Conservation (phyloP, 2,113 vertebrate species). For the Chloropsis hardwickii region DNA sequence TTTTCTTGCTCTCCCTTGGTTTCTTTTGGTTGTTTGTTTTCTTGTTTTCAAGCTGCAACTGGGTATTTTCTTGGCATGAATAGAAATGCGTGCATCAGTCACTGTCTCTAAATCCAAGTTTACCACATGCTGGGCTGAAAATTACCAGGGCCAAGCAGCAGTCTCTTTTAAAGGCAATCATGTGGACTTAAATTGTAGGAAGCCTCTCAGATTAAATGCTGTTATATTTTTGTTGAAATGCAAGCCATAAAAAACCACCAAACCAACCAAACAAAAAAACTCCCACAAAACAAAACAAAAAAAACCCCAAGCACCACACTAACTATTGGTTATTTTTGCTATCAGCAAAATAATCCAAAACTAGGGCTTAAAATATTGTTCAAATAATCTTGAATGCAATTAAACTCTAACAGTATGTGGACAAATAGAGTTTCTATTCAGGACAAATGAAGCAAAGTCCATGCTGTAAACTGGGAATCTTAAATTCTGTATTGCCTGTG, state of each 20-base stretch:
- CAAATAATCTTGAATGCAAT: neutral
- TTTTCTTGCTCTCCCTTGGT: neutral
- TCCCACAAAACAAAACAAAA: too few species aligned
- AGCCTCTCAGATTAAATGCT: neutral
- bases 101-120: neutral
- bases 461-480: neutral
- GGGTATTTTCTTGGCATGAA: neutral
- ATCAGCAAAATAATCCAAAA: neutral
- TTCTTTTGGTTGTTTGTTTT: neutral
- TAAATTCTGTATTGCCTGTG: neutral
- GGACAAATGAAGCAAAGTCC: neutral
- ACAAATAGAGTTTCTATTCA: neutral
- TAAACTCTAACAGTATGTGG: neutral
- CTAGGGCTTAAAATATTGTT: neutral
- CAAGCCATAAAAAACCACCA: neutral
- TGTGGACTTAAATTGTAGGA: neutral
- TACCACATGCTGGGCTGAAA: neutral
- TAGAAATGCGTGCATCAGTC: neutral
- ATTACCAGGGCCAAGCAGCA: neutral
- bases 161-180: neutral
- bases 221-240: neutral
- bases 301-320: too few species aligned
- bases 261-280: too few species aligned
- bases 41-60: neutral
- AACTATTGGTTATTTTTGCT: neutral